Base-by-base conservation (phyloP, 2,797 vertebrate genomes). In the Orestias chungarensis region DNA sequence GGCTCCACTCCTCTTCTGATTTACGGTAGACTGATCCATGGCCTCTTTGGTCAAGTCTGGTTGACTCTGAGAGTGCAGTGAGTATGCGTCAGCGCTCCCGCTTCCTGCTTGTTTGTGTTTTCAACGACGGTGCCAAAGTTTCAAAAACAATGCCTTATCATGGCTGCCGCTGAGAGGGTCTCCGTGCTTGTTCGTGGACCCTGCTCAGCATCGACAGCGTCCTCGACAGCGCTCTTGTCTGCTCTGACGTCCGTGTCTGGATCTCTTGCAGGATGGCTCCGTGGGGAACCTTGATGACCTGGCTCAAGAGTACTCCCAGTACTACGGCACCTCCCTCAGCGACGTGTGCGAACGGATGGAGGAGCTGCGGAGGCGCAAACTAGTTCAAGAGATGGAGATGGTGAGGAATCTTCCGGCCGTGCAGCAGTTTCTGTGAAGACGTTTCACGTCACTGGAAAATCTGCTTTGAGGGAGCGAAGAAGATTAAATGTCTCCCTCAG, bases 301-400 rank as follows among this genome's bases (percentile, higher is more conserved):
- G 91, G 96, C 96, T 0, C 94, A 97, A 88, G 95, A 98, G 86
- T 99, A 98, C 87, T 96, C 97, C 4, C 95, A 95, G 83, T 98
- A 97, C 86, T 99, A 99, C 90, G 96, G 96, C 70, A 97, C 97
- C 71, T 96, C 96, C 69, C 95, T 96, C 88, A 94, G 94, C 0
- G 96, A 99, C 71, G 97, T 99, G 81, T 95, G 95, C 20, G 97
- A 97, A 79, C 95, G 96, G 86, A 98, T 99, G 97, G 97, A 99
- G 86, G 97, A 99, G 89, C 93, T 99, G 44, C 95, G 96, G 66
- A 97, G 95, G 70, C 94, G 96, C 27, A 95, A 94, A 66, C 94
- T 97, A 74, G 95, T 96, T 18, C 96, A 97, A 82, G 96, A 98
- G 47, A 88, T 95, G 70, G 96, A 97, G 38, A 83, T 93, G 94